Evolutionary conservation across 2,797 vertebrate genomes (phyloP), one percentile per base, ranked within the genome.

Genomic region (Sebastes itinus): DNA sequence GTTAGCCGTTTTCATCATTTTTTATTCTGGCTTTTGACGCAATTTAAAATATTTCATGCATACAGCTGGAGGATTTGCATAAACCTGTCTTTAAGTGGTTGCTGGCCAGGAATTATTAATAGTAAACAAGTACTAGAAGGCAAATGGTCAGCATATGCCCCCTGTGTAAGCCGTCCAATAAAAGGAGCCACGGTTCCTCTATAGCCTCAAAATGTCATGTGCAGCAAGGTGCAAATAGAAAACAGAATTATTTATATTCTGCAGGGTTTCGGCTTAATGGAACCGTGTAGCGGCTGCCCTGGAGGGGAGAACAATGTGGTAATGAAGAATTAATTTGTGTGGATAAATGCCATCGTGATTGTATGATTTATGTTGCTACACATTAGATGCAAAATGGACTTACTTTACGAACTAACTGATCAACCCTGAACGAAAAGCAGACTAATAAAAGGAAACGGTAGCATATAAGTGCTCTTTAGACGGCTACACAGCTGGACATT

Each of bases 261-360:
- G 66, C 59, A 68, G 83, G 76, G 81, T 86, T 90, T 80, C 78
- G 35, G 52, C 62, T 27, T 87, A 90, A 90, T 91, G 84, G 82
- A 81, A 76, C 6, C 14, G 60, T 80, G 82, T 60, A 74, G 71
- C 4, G 22, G 67, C 72, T 82, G 72, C 85, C 80, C 75, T 60
- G 72, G 28, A 84, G 84, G 80, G 42, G 72, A 78, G 72, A 80
- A 67, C 69, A 75, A 75, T 32, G 88, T 61, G 70, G 83, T 86
- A 88, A 91, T 88, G 82, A 88, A 81, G 83, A 88, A 89, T 88
- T 88, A 58, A 91, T 91, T 87, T 85, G 62, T 80, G 73, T 83
- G 71, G 67, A 77, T 72, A 75, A 86, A 89, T 62, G 55, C 67
- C 74, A 70, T 22, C 73, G 52, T 62, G 75, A 87, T 87, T 84